These are phyloP conservation scores for Lingula anatina DNA, from an alignment of 2,888 invertebrate genomes.

Conservation along the genomic window DNA sequence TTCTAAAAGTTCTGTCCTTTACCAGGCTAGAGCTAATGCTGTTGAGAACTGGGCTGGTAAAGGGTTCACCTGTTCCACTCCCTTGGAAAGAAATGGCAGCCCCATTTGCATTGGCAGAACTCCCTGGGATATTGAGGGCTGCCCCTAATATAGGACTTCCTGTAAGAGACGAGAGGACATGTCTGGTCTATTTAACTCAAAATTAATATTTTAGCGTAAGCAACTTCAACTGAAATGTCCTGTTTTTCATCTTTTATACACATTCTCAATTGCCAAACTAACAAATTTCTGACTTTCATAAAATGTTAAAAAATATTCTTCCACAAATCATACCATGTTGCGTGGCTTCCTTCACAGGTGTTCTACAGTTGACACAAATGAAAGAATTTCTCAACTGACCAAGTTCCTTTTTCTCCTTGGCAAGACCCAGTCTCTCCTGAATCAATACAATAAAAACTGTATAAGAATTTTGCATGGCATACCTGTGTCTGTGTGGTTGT, in stretches of 20 bases:
- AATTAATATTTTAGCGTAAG: no score
- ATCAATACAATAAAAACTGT: slow-evolving; percentile 5
- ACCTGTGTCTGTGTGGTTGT: no score
- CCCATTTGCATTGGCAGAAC: background rate
- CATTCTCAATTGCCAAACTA: no score
- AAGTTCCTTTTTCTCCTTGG: slow-evolving; percentile 40
- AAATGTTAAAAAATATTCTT: no score
- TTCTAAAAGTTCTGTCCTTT: slow-evolving; percentile 33
- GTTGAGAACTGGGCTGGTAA: background rate
- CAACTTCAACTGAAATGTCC: no score
- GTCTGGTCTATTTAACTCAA: no score
- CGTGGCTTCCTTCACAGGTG: slow-evolving; percentile 18
- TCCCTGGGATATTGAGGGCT: background rate
- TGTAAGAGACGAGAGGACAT: no score
- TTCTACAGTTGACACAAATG: slow-evolving; percentile 39
- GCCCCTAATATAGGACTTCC: no score
- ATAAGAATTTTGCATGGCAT: no score
- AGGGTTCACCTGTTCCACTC: background rate
- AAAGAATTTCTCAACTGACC: slow-evolving; percentile 32
- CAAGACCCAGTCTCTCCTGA: slow-evolving; percentile 38
- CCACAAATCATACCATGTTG: background rate
- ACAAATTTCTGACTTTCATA: background rate
- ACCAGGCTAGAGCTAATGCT: slow-evolving; percentile 21
- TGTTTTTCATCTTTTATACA: no score
- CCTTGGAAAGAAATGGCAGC: background rate